Evolutionary conservation across 1,140 invertebrate genomes (phyloP).

Genomic region (Drosophila malerkotliana): DNA sequence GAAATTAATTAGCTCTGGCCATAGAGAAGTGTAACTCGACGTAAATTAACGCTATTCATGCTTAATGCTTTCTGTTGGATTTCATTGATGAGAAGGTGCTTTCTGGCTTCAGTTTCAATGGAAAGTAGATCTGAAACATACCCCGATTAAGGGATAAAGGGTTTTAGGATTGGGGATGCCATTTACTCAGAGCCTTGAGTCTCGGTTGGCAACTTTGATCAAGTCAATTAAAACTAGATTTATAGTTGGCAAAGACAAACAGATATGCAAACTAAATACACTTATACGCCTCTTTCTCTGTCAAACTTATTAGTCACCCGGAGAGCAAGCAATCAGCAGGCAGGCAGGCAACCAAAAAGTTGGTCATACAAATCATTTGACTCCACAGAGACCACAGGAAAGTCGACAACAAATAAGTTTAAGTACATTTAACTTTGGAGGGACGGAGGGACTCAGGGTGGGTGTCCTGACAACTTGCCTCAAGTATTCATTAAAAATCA

Average conservation of each 20-base stretch:
- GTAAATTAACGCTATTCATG: background rate
- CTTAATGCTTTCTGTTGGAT: background rate
- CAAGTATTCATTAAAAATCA: conserved; percentile 66
- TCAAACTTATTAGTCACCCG: conserved; percentile 59
- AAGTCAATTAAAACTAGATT: conserved; percentile 67
- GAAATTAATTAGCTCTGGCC: conserved; percentile 60
- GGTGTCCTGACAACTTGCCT: conserved; percentile 39
- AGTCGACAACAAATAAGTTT: conserved; percentile 67
- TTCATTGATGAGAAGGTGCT: background rate
- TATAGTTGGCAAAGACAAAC: conserved; percentile 48
- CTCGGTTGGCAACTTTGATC: conserved; percentile 30
- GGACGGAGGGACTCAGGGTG: conserved; percentile 1
- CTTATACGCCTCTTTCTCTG: conserved; percentile 23
- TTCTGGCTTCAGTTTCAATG: background rate
- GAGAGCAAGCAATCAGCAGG: conserved; percentile 30
- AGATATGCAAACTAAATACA: conserved; percentile 44
- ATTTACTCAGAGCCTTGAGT: conserved; percentile 13
- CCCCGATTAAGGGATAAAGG: background rate
- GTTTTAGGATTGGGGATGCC: background rate
- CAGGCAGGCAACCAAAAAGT: conserved; percentile 51
- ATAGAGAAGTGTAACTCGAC: conserved; percentile 20
- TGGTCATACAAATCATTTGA: conserved; percentile 67
- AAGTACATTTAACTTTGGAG: conserved; percentile 59
- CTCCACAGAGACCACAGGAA: conserved; percentile 34
- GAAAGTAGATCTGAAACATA: background rate